A percentile compares a stretch with the other conserved stretches of the same genome.
These are phyloP conservation scores for Xiphophorus maculatus DNA, from an alignment of 2,113 vertebrate species.

Conservation along the genomic window DNA sequence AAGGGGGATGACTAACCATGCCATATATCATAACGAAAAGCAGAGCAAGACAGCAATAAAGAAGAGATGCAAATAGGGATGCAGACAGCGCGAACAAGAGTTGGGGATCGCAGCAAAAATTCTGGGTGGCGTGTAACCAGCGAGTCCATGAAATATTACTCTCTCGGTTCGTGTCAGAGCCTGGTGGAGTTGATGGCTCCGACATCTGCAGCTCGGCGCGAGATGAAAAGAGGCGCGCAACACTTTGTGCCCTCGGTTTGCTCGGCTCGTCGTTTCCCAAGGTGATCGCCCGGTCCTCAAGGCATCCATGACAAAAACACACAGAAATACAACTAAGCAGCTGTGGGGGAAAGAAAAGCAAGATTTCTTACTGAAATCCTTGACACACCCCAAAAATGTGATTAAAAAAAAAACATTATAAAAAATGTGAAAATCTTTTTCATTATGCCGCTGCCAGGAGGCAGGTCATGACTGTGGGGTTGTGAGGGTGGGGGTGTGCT, in stretches of 20 bases:
- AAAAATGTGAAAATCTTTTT: constrained; percentile 34
- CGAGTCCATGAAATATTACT: constrained; percentile 53
- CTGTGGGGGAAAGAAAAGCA: neutral
- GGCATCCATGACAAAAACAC: constrained; percentile 63
- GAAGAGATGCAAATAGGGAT: constrained; percentile 50
- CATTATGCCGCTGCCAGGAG: constrained; percentile 49
- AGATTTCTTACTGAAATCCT: constrained; percentile 60
- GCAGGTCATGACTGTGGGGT: constrained; percentile 73
- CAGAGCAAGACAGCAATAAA: constrained; percentile 43
- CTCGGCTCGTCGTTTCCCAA: constrained; percentile 47
- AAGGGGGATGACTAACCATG: constrained; percentile 33
- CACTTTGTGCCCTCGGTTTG: constrained; percentile 29
- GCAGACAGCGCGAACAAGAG: constrained; percentile 51
- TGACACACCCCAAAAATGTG: constrained; percentile 49
- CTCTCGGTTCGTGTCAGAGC: constrained; percentile 52
- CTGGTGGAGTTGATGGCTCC: constrained; percentile 41
- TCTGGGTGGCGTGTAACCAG: constrained; percentile 32
- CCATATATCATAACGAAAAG: constrained; percentile 60
- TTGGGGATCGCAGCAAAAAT: constrained; percentile 38
- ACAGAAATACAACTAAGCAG: constrained; percentile 48
- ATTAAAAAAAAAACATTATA: constrained; percentile 36
- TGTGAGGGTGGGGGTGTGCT: constrained; percentile 39
- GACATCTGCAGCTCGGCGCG: constrained; percentile 32
- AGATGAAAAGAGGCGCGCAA: constrained; percentile 61
- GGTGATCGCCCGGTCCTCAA: constrained; percentile 52